A percentile compares a stretch with the other conserved stretches of the same genome.
Evolutionary conservation across 2,888 invertebrate species (phyloP).

Genomic region (Drosophila algonquin): DNA sequence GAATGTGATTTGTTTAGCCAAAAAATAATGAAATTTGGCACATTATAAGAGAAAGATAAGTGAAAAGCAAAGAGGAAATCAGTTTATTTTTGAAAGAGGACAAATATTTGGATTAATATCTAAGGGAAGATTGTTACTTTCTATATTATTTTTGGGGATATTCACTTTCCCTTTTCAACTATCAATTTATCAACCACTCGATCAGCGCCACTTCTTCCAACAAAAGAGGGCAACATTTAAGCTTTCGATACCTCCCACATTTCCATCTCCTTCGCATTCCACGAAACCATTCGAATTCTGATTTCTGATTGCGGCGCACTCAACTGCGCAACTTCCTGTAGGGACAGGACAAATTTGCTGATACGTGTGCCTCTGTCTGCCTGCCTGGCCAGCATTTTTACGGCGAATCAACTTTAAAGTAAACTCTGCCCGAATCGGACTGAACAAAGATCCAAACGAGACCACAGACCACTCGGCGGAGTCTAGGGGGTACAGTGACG

Average conservation of each 20-base stretch:
- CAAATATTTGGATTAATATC: background rate
- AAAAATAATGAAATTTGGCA: background rate
- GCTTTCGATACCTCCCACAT: slow-evolving; percentile 27
- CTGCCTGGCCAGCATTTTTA: slow-evolving; percentile 27
- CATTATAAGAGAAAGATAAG: no score
- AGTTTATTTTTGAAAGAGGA: background rate
- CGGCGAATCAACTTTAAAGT: slow-evolving; percentile 39
- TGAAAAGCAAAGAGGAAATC: no score
- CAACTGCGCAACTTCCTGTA: slow-evolving; percentile 61
- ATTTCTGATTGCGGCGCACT: slow-evolving; percentile 57
- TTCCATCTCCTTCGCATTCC: background rate
- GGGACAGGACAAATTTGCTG: slow-evolving; percentile 16
- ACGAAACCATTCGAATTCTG: background rate
- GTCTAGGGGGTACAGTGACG: background rate
- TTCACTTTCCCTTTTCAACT: no score
- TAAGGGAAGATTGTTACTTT: no score
- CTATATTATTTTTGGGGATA: no score
- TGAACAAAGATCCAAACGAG: slow-evolving; percentile 35
- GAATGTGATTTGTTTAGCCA: background rate
- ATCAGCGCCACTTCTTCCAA: no score
- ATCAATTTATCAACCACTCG: background rate
- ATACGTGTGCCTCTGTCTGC: slow-evolving; percentile 23
- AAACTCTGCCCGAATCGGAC: slow-evolving; percentile 20
- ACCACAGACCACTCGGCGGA: slow-evolving; percentile 48
- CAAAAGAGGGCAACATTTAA: background rate